Evolutionary conservation across 2,888 invertebrate species (phyloP).

Genomic region (Protonemura montana): DNA sequence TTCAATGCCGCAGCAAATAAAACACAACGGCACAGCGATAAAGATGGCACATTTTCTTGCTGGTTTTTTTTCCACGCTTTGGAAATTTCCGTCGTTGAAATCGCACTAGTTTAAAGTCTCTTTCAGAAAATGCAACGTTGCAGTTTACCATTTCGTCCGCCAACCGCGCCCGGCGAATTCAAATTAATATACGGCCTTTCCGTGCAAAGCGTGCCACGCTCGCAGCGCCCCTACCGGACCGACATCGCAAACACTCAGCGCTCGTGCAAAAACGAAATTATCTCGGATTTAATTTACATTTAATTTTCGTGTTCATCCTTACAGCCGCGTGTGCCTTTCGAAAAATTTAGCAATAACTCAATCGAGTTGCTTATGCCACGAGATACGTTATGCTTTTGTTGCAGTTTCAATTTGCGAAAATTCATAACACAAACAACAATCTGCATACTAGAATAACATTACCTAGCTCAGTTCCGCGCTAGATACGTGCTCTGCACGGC

Average conservation of each 20-base stretch:
- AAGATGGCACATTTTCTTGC: background rate
- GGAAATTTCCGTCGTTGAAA: too few relatives aligned
- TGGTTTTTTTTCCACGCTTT: background rate
- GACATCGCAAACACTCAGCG: background rate
- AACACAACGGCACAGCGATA: background rate
- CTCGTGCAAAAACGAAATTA: background rate
- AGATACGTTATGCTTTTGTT: background rate
- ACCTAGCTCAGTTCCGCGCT: background rate
- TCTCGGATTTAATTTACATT: slow-evolving; percentile 12
- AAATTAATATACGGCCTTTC: background rate
- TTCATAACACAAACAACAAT: slow-evolving; percentile 7
- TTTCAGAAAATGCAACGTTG: background rate
- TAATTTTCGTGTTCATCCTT: background rate
- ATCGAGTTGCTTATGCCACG: background rate
- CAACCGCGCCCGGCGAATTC: background rate
- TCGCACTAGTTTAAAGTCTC: too few relatives aligned
- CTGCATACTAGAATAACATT: background rate
- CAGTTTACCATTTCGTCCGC: background rate
- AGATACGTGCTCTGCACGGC: background rate
- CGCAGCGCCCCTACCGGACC: background rate
- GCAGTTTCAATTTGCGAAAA: background rate
- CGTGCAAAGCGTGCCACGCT: background rate
- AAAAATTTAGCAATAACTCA: background rate
- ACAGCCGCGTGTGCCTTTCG: background rate
- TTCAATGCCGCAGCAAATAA: background rate